Base-by-base conservation (phyloP, 2,888 invertebrate species). In the Plemyria rubiginata region DNA sequence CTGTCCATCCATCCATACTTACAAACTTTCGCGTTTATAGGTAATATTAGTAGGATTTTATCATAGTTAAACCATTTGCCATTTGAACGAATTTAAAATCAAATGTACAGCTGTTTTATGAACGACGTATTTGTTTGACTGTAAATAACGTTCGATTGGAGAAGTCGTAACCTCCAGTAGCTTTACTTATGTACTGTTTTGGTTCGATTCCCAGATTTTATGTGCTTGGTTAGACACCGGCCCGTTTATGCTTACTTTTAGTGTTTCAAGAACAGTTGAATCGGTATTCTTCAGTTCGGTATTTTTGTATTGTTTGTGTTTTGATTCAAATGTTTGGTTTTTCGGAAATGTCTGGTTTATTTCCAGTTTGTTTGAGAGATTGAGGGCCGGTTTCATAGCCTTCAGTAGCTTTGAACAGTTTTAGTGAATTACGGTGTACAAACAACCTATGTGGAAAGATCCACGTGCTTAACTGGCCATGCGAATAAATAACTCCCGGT, bases 231-330 rank as follows among this genome's bases (percentile, higher is more conserved):
- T 76, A 74, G 71, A 68, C 65, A 60, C 67, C 58, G 60, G 49
- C 28, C 65, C 67, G 81, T 82, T 82, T 79, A 83, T 76, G 79
- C 70, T 75, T 74, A 72, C 75, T 71, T 76, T 76, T 76, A 76
- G 70, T 72, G 70, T 70, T 74, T 71, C 68, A 53, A 69, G 71
- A 71, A 75, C 73, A 73, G 76, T 69, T 69, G 59, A 67, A 52
- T 29, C 57, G 58, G 51, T 70, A 65, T 72, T 68, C 68, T 68
- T 77, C 75, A 75, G 76, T 77, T 75, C 54, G 52, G 59, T 49
- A 56, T 58, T 61, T 65, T 55, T 48, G 58, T 58, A 57, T 69
- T 70, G 65, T 66, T 68, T 73, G 45, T 45, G 45, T 70, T 64
- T 52, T 68, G 72, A 72, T 73, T 73, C 12, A 29, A 50, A 50